Evolutionary conservation across 2,797 vertebrate genomes (phyloP), one percentile per base, ranked within the genome.

Genomic region (Acanthurus tractus): DNA sequence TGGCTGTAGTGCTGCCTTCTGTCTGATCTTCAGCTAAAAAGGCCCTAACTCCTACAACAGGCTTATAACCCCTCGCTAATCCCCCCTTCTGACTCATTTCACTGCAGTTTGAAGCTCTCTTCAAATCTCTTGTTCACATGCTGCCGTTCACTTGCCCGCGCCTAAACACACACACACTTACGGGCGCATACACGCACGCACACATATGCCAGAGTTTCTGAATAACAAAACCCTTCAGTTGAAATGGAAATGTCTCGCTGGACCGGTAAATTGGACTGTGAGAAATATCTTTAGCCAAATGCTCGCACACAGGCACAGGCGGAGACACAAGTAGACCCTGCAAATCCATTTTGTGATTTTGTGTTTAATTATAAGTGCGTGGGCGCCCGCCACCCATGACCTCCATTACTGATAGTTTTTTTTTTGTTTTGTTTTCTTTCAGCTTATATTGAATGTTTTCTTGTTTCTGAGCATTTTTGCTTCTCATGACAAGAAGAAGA

Each of bases 1-100:
- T 82, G 86, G 73, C 85, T 86, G 80, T 74, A 79, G 72, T 38
- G 77, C 73, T 86, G 85, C 79, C 72, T 83, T 87, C 81, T 80
- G 86, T 92, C 87, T 93, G 91, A 93, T 93, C 89, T 92, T 73
- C 64, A 90, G 84, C 86, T 90, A 85, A 90, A 92, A 93, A 89
- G 88, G 86, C 84, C 84, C 85, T 72, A 89, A 87, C 89, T 92
- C 87, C 83, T 90, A 92, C 91, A 92, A 90, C 86, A 85, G 82
- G 86, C 86, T 91, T 90, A 92, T 88, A 92, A 89, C 84, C 86
- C 84, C 71, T 82, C 44, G 3, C 84, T 93, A 92, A 92, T 93
- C 90, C 88, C 73, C 75, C 74, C 86, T 78, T 88, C 87, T 91
- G 89, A 91, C 83, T 94, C 87, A 92, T 91, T 40, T 87, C 78